Evolutionary conservation across 2,113 vertebrate species (phyloP), one percentile per base, ranked within the genome.

Genomic region (Nyctereutes procyonoides): DNA sequence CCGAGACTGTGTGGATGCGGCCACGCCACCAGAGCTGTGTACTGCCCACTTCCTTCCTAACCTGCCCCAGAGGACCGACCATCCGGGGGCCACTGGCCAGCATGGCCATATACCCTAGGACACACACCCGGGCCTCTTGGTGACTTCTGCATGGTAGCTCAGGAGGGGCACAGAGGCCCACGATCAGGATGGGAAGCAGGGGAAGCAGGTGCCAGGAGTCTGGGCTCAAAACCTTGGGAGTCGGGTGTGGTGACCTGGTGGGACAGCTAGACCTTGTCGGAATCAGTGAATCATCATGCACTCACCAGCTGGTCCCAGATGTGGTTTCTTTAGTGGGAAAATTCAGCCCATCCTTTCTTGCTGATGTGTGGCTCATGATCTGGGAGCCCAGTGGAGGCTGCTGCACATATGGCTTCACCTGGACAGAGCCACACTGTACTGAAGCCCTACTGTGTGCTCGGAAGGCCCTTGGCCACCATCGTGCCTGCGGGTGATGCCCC

Each of bases 51-150:
- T 62, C 56, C 76, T 51, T 28, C 43, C 32, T 7, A 22, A 51
- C 17, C 48, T 65, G 22, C 32, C 58, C 8, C 0, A 24, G 16
- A 43, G 32, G 55, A 58, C 4, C 7, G 2, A 58, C 4, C 7
- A 3, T 48, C 19, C 0, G 0, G 6, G 16, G 48, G 12, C 55
- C 0, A 0, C 22, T 48, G 5, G n/a, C 73, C 62, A 26, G 22
- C 22, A 10, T 2, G 22, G 2, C 35, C n/a, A 15, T 14, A 2
- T 10, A 1, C n/a, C 2, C 0, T 9, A 35, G 4, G 53, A 48
- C 38, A 60, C 69, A 43, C 4, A 30, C 11, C 32, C 19, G 15
- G 88, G 94, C 43, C 43, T 63, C 67, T 16, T 8, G 48, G 11
- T 8, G 56, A 32, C 24, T 30, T 58, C 90, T 74, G 43, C 5